Percentiles rank a stretch among this genome's conserved stretches.
Conservation (phyloP, 2,113 vertebrate genomes). For the Marmota flaviventris region DNA sequence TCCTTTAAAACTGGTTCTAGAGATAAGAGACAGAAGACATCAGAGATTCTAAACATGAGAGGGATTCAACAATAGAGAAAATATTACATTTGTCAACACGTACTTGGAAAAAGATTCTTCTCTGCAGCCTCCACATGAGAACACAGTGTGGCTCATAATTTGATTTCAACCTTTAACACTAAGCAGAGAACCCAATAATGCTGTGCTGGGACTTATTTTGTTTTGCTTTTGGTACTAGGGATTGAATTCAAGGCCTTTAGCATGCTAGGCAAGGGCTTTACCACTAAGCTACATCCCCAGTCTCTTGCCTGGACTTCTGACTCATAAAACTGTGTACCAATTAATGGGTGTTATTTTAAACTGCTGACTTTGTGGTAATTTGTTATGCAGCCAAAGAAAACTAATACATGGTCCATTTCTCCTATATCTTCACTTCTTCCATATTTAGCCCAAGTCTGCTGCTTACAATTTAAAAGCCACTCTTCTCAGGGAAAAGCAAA, state of each 20-base stretch:
- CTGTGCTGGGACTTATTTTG: no score
- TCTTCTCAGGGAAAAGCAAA: neutral
- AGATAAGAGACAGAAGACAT: neutral
- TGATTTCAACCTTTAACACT: neutral
- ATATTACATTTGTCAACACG: neutral
- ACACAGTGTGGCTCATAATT: neutral
- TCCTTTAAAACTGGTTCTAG: neutral
- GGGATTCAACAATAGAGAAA: neutral
- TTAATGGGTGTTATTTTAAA: neutral
- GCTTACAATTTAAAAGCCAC: neutral
- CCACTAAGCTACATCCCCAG: neutral
- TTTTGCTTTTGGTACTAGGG: neutral
- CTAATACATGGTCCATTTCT: neutral
- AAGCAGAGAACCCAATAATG: neutral
- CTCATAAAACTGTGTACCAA: neutral
- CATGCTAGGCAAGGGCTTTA: neutral
- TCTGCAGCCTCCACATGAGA: neutral
- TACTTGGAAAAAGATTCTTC: neutral
- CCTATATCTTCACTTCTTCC: neutral
- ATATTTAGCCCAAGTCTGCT: neutral
- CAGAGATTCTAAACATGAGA: neutral
- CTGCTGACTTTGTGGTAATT: neutral
- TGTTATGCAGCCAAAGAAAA: neutral
- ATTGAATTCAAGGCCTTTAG: neutral
- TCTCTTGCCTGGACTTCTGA: neutral